phyloP scores from a whole-genome alignment of 2,113 vertebrate genomes.

The Amblyornis subalaris region DNA sequence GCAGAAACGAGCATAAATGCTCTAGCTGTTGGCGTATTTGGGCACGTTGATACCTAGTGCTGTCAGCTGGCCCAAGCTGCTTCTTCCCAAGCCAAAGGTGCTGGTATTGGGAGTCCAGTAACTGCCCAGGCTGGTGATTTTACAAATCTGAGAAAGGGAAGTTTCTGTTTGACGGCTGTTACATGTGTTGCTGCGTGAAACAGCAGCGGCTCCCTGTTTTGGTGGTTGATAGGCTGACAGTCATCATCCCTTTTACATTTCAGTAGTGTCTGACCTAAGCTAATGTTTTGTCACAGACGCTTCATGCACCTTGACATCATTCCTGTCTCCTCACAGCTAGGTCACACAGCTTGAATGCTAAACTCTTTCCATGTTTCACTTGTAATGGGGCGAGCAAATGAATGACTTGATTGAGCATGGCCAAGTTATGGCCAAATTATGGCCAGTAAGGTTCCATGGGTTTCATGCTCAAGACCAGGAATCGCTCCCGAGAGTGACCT shows the following conservation, averaged over 20 bases:
- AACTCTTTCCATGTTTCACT: background rate
- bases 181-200: background rate
- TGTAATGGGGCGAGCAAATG: accelerated
- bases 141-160: background rate
- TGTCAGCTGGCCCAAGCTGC: background rate
- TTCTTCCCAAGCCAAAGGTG: background rate
- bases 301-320: background rate
- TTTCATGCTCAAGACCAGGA: background rate
- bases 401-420: background rate
- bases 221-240: background rate
- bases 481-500: accelerated
- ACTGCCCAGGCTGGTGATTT: background rate
- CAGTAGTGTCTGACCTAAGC: background rate
- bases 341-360: background rate
- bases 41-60: accelerated
- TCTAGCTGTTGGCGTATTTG: accelerated
- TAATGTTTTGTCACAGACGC: background rate
- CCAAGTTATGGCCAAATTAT: background rate
- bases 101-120: accelerated
- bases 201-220: background rate
- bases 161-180: background rate
- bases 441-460: background rate
- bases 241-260: background rate
- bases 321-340: background rate
- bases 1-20: background rate